Evolutionary conservation across 1,140 invertebrate species (phyloP).

Genomic region (Cydia pomonella): DNA sequence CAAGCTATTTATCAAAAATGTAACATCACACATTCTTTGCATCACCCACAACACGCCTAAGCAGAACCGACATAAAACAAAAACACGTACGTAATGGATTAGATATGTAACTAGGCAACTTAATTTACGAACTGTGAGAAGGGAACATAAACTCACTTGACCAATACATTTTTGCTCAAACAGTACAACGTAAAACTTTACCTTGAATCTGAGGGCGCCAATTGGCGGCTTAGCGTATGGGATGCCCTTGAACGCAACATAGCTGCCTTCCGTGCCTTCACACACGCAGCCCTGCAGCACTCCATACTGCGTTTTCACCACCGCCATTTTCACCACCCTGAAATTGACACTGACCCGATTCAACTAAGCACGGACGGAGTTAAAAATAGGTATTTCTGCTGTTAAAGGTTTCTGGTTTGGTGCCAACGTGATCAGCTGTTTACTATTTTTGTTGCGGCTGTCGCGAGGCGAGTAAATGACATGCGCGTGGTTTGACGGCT

Average conservation of each 20-base stretch:
- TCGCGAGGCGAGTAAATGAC: constrained; percentile 6
- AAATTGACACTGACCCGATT: constrained; percentile 24
- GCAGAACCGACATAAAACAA: no score
- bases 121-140: neutral
- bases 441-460: constrained; percentile 14
- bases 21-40: no score
- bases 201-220: constrained; percentile 82
- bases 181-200: constrained; percentile 39
- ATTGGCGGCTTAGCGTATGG: constrained; percentile 86
- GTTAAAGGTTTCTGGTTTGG: constrained; percentile 9
- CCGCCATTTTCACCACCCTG: constrained; percentile 47
- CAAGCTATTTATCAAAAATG: no score
- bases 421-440: constrained; percentile 26
- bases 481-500: constrained; percentile 19
- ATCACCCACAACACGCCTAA: no score
- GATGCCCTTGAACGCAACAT: constrained; percentile 84
- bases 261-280: constrained; percentile 61
- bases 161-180: neutral
- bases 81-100: no score
- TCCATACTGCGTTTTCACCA: constrained; percentile 68
- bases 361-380: neutral
- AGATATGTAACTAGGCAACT: neutral
- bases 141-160: neutral
- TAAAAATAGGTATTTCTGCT: constrained; percentile 1
- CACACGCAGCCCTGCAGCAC: constrained; percentile 63